Evolutionary conservation across 2,888 invertebrate species (phyloP), one percentile per base, ranked within the genome.

Genomic region (Anorthoa munda): DNA sequence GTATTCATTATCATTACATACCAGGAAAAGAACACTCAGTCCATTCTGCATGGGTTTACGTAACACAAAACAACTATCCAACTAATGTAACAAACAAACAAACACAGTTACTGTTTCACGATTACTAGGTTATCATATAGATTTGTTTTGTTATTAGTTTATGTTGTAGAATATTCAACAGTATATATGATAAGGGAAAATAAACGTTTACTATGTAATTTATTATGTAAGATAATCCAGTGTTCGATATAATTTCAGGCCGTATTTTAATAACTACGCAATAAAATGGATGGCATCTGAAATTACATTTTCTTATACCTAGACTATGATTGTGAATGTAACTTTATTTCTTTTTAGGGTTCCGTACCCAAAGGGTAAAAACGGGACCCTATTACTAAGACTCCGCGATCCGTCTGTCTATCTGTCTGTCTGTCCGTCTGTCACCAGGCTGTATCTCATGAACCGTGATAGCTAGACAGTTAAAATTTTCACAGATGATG

Each of bases 151-250:
- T 26, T 26, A 26, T 26, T 26, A 26, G 26, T 26, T 4, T 4
- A 26, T 26, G 26, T 26, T 26, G 2, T 26, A 26, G 26, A 26
- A 26, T 26, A 26, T 26, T 26, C 26, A 26, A 0, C 4, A 3
- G 26, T 26, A 3, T 26, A 26, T 26, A 26, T 26, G 2, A 26
- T 26, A 26, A 26, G 4, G 26, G 3, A 26, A 26, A 26, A 26
- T 26, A 26, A 26, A 21, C 2, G 9, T 48, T 64, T 5, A 65
- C 21, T 58, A 45, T 46, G 31, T 46, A n/a, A 74, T 67, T 50
- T 77, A 2, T 7, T 39, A 77, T 56, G 31, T 67, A 77, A 58
- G 17, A 56, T 50, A 45, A 65, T 26, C 3, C 46, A 17, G 2
- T 17, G n/a, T 26, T 45, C 23, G 56, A 55, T 31, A n/a, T n/a